Evolutionary conservation across 1,140 invertebrate species (phyloP).

Genomic region (Leguminivora glycinivorella): DNA sequence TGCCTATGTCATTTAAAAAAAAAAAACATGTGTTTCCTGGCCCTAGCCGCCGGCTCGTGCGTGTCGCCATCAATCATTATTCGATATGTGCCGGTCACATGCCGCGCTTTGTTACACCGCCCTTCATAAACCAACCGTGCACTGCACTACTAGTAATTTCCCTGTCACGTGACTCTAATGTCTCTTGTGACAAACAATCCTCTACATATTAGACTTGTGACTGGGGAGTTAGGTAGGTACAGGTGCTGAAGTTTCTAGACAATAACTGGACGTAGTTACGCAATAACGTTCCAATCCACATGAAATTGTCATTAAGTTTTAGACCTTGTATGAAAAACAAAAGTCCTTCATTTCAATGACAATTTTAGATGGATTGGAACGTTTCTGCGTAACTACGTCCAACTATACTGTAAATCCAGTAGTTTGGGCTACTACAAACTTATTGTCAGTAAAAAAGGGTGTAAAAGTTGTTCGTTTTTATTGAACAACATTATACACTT

Average conservation of each 20-base stretch:
- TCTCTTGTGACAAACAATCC: not conserved
- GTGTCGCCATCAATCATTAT: conserved; percentile 28
- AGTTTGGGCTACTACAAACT: no score
- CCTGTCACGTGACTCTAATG: not conserved
- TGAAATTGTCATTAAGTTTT: no score
- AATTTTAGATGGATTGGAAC: no score
- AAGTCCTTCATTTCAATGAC: no score
- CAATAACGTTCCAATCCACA: no score
- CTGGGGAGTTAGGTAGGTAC: not conserved
- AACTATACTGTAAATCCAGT: no score
- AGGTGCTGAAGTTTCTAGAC: not conserved
- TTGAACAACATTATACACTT: no score
- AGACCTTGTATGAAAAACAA: no score
- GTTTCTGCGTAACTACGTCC: no score
- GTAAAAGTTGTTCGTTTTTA: no score
- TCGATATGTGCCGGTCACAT: conserved; percentile 30
- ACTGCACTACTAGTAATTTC: not conserved
- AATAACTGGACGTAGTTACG: no score
- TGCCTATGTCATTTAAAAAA: not conserved
- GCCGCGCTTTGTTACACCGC: conserved; percentile 26
- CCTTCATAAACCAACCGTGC: not conserved
- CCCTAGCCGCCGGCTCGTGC: not conserved
- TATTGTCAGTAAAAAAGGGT: no score
- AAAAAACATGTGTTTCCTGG: not conserved
- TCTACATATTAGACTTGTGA: not conserved